Evolutionary conservation across 2,888 invertebrate genomes (phyloP).

Genomic region (Drosophila mimica): DNA sequence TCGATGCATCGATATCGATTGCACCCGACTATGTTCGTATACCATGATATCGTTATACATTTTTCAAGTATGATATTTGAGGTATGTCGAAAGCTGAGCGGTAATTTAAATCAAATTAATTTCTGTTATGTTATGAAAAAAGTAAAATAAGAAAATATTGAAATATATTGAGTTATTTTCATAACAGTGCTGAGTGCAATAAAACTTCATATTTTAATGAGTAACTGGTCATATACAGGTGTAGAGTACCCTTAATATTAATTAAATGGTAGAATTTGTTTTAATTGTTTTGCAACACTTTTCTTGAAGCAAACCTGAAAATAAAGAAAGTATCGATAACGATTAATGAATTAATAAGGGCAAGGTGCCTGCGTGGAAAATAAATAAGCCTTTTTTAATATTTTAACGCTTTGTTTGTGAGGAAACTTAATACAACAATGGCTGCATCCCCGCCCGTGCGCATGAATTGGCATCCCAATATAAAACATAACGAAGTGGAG

Average conservation of each 20-base stretch:
- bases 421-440: slow-evolving; percentile 76
- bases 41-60: slow-evolving; percentile 7
- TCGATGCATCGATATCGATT: slow-evolving; percentile 17
- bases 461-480: slow-evolving; percentile 89
- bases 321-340: slow-evolving; percentile 11
- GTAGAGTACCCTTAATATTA: neutral
- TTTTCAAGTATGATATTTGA: neutral
- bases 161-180: neutral
- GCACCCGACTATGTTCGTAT: neutral
- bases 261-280: no score
- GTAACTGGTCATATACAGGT: neutral
- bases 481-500: slow-evolving; percentile 92
- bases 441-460: slow-evolving; percentile 86
- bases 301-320: slow-evolving; percentile 1
- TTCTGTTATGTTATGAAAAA: neutral
- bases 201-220: no score
- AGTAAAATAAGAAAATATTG: neutral
- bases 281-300: slow-evolving; percentile 2
- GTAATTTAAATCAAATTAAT: neutral
- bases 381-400: slow-evolving; percentile 41
- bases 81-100: neutral
- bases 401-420: slow-evolving; percentile 15
- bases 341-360: slow-evolving; percentile 25
- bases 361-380: slow-evolving; percentile 73
- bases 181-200: neutral